Conservation (phyloP, 2,888 invertebrate genomes). For the Oxyscelio sp. region DNA sequence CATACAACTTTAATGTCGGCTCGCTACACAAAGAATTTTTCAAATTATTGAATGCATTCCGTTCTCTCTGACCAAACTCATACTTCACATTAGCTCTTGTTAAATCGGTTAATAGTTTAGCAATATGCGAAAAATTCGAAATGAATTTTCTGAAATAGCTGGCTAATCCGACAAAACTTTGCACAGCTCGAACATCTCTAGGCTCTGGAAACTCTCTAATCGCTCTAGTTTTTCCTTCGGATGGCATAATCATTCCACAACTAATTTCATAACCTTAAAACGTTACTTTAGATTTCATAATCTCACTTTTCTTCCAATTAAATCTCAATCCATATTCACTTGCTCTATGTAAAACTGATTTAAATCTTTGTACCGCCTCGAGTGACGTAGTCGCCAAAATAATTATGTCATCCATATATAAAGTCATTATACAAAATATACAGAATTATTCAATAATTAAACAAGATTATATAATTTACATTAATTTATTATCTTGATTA, state of each 20-base stretch:
- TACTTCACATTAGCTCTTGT: slow-evolving; percentile 20
- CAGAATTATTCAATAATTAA: too few relatives aligned
- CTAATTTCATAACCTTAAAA: slow-evolving; percentile 53
- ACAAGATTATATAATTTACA: too few relatives aligned
- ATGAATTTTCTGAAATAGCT: slow-evolving; percentile 60
- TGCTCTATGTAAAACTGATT: too few relatives aligned
- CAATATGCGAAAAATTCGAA: slow-evolving; percentile 23
- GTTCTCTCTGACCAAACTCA: slow-evolving; percentile 21
- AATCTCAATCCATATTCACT: slow-evolving; percentile 1
- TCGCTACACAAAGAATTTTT: slow-evolving; percentile 26
- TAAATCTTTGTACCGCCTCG: too few relatives aligned
- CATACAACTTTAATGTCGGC: slow-evolving; percentile 46
- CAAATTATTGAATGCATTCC: slow-evolving; percentile 22
- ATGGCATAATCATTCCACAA: slow-evolving; percentile 52
- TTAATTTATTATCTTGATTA: too few relatives aligned
- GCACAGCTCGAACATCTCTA: slow-evolving; percentile 28
- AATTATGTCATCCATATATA: too few relatives aligned
- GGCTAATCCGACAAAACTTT: slow-evolving; percentile 54
- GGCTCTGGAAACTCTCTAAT: slow-evolving; percentile 54
- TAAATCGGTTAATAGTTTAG: slow-evolving; percentile 42
- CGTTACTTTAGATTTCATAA: slow-evolving; percentile 40
- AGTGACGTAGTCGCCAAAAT: too few relatives aligned
- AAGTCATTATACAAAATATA: not conserved
- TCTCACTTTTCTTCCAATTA: slow-evolving; percentile 61
- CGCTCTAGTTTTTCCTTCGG: slow-evolving; percentile 47